Evolutionary conservation across 2,113 vertebrate species (phyloP).

Genomic region (Eulemur rufifrons): DNA sequence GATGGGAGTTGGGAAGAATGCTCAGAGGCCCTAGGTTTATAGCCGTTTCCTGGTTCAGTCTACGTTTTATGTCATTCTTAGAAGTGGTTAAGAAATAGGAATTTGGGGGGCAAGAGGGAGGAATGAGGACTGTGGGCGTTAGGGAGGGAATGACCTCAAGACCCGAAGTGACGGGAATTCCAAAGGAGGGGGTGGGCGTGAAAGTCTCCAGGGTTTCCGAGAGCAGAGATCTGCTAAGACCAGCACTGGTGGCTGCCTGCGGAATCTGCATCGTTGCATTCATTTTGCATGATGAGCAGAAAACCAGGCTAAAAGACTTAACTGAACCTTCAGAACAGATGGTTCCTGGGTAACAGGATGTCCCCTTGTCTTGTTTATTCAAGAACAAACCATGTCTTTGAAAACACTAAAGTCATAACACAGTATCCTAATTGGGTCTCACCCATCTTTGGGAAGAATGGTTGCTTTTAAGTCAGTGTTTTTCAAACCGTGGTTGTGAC

Average conservation of each 20-base stretch:
- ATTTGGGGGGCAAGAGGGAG: background rate
- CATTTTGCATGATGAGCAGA: background rate
- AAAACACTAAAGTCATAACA: slow-evolving; percentile 34
- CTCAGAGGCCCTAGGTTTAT: background rate
- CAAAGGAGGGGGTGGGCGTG: background rate
- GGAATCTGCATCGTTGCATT: background rate
- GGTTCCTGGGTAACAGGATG: slow-evolving; percentile 52
- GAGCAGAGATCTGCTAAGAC: background rate
- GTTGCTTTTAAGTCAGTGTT: background rate
- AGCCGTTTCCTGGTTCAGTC: background rate
- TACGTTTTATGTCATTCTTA: background rate
- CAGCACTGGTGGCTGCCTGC: fast-evolving
- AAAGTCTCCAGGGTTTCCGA: background rate
- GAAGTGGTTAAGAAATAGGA: slow-evolving; percentile 11
- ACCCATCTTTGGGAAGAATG: background rate
- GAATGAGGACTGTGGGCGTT: background rate
- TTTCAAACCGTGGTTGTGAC: slow-evolving; percentile 22
- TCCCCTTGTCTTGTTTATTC: slow-evolving; percentile 57
- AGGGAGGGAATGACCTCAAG: background rate
- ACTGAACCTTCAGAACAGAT: slow-evolving; percentile 41
- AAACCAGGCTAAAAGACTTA: slow-evolving; percentile 22
- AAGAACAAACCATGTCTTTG: slow-evolving; percentile 45
- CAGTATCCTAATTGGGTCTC: slow-evolving; percentile 30
- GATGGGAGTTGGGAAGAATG: background rate
- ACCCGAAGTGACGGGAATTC: background rate